Conservation (phyloP, 2,113 vertebrate genomes). For the Oplegnathus fasciatus region DNA sequence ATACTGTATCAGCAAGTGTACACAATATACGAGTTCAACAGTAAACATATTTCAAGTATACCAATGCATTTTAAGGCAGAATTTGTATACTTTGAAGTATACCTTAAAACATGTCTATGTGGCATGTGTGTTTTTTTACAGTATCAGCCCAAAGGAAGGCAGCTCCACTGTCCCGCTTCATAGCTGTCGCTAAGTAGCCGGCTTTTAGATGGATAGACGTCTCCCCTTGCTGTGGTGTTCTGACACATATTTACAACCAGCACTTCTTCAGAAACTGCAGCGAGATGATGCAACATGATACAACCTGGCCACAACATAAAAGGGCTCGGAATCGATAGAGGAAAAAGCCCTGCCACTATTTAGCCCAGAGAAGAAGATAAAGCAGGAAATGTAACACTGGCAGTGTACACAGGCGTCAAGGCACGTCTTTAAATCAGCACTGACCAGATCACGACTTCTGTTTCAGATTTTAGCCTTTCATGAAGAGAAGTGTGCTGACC, state of each 20-base stretch:
- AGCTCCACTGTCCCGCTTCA: background rate
- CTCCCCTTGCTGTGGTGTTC: background rate
- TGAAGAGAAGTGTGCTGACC: background rate
- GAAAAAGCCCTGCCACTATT: background rate
- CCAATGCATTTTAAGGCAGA: no score
- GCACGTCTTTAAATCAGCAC: background rate
- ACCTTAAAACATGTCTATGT: background rate
- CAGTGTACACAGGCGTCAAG: background rate
- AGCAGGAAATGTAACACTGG: background rate
- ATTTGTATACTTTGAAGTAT: background rate
- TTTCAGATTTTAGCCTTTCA: background rate
- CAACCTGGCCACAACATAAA: background rate
- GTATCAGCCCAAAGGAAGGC: background rate
- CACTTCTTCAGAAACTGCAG: constrained; percentile 4
- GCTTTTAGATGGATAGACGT: constrained; percentile 5
- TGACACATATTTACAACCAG: constrained; percentile 28
- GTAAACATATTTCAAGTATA: background rate
- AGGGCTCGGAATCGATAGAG: background rate
- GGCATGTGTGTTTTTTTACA: background rate
- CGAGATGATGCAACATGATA: constrained; percentile 16
- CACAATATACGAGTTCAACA: background rate
- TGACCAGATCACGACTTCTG: background rate
- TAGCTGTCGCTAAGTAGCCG: constrained; percentile 49
- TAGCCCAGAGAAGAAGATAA: background rate
- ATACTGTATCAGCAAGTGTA: no score